Evolutionary conservation across 1,140 invertebrate species (phyloP).

Genomic region (Saccostrea glomerata): DNA sequence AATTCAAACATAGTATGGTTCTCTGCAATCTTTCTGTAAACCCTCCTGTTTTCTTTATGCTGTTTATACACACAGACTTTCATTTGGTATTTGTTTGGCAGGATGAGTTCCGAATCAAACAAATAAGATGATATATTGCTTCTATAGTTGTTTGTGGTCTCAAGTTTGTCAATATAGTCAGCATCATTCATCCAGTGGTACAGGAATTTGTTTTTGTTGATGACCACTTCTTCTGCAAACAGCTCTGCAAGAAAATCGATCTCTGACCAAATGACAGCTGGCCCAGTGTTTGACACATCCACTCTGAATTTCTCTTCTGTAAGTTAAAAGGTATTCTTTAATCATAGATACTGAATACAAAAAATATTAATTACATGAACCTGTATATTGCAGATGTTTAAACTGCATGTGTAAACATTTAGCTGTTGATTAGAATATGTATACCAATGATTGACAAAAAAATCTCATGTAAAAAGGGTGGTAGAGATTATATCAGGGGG

Average conservation of each 20-base stretch:
- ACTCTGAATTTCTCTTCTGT: not conserved
- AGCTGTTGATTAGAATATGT: no score
- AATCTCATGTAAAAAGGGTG: no score
- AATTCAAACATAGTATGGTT: conserved; percentile 17
- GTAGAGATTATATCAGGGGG: no score
- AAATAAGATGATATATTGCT: conserved; percentile 15
- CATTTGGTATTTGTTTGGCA: conserved; percentile 39
- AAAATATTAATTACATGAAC: no score
- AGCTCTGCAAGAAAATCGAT: conserved; percentile 30
- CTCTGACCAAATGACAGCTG: not conserved
- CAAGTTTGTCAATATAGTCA: not conserved
- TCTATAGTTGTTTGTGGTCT: not conserved
- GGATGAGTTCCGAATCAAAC: conserved; percentile 1
- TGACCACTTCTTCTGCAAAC: not conserved
- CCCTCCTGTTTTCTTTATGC: not conserved
- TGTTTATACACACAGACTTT: conserved; percentile 33
- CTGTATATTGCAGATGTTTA: no score
- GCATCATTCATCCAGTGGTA: conserved; percentile 30
- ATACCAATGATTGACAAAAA: no score
- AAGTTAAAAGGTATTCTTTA: not conserved
- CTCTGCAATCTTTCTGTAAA: not conserved
- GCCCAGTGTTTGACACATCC: conserved; percentile 2
- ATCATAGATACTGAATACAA: no score
- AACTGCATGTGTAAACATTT: no score
- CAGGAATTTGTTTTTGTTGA: not conserved